These are phyloP conservation scores for Lepus timidus DNA, from an alignment of 2,113 vertebrate species.

Conservation along the genomic window DNA sequence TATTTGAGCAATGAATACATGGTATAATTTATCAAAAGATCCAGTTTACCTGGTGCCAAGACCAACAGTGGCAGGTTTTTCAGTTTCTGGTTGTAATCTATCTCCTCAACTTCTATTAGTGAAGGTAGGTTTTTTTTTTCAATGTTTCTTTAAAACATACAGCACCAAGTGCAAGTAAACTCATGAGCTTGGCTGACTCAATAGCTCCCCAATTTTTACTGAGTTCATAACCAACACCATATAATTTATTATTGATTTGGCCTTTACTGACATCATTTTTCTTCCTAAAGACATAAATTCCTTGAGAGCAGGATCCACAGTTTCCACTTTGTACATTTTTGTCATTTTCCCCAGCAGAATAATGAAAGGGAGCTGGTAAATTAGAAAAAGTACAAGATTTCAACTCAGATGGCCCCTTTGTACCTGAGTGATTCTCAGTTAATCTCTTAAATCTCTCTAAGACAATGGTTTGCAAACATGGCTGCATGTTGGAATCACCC, in stretches of 20 bases:
- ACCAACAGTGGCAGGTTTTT: neutral
- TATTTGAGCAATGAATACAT: neutral
- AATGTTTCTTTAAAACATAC: neutral
- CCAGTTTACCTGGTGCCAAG: neutral
- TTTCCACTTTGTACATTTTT: neutral
- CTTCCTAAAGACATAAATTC: neutral
- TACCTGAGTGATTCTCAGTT: neutral
- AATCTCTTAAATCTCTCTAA: constrained; percentile 23
- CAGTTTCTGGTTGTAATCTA: neutral
- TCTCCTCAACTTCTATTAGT: neutral
- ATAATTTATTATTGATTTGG: neutral
- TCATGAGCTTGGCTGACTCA: neutral
- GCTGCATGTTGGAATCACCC: neutral
- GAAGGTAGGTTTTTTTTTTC: neutral
- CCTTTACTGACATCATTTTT: neutral
- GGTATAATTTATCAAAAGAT: constrained; percentile 21
- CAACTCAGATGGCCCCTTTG: neutral
- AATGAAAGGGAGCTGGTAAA: neutral
- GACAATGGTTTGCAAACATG: neutral
- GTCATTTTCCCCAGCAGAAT: neutral
- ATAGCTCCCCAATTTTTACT: neutral
- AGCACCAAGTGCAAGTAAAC: neutral
- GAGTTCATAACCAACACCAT: neutral
- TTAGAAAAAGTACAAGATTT: neutral
- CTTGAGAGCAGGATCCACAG: neutral